Conservation (phyloP, 2,797 vertebrate species). For the Labroides dimidiatus region DNA sequence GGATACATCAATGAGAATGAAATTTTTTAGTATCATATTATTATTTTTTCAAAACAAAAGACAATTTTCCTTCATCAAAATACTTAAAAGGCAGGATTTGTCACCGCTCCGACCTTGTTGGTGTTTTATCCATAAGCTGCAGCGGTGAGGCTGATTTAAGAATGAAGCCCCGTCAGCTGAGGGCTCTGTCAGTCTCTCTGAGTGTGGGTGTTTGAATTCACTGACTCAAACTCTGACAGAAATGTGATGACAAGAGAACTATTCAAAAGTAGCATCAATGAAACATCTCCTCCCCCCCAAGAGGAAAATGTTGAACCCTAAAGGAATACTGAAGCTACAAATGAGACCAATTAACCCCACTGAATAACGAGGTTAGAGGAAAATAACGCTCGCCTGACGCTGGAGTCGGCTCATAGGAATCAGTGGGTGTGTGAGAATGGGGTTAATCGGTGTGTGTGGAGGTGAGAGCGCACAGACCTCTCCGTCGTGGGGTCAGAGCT, state of each 20-base stretch:
- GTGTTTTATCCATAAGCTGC: neutral
- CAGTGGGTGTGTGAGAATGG: neutral
- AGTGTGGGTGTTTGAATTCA: slow-evolving; percentile 33
- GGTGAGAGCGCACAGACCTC: slow-evolving; percentile 80
- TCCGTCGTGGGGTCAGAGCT: slow-evolving; percentile 95
- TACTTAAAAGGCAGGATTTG: too few relatives aligned
- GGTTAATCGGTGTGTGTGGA: neutral
- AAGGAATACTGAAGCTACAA: slow-evolving; percentile 22
- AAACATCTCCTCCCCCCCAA: too few relatives aligned
- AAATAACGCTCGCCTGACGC: slow-evolving; percentile 1
- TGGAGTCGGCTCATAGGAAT: neutral
- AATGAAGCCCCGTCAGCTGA: slow-evolving; percentile 10
- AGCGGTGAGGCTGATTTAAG: slow-evolving; percentile 6
- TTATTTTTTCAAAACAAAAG: neutral
- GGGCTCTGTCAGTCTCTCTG: neutral
- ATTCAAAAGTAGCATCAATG: neutral
- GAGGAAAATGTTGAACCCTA: too few relatives aligned
- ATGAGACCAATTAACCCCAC: neutral
- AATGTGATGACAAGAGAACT: slow-evolving; percentile 3
- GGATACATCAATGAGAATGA: too few relatives aligned
- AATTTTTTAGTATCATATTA: too few relatives aligned
- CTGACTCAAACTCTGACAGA: slow-evolving; percentile 46
- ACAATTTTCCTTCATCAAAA: too few relatives aligned
- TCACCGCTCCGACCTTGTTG: too few relatives aligned
- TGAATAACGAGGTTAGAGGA: slow-evolving; percentile 2